Conservation (phyloP, 2,797 vertebrate genomes). For the Oryzias sinensis region DNA sequence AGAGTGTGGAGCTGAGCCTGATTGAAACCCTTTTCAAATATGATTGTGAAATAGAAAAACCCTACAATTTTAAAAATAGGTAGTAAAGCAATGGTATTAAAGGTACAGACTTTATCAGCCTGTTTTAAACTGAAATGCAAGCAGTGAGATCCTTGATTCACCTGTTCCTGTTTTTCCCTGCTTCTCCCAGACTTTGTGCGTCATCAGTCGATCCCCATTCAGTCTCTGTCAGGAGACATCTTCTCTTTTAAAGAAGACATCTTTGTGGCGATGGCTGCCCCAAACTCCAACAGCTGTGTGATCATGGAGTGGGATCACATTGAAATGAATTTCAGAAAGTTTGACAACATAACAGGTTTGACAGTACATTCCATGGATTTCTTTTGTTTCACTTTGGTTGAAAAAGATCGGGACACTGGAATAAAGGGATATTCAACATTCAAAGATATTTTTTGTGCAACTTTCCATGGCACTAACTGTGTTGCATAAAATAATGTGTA, state of each 20-base stretch:
- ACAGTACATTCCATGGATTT: neutral
- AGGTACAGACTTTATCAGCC: too few species aligned
- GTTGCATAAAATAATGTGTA: too few species aligned
- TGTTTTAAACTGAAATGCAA: slow-evolving; percentile 8
- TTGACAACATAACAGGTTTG: slow-evolving; percentile 96
- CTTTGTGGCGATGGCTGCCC: slow-evolving; percentile 91
- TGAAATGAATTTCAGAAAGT: slow-evolving; percentile 95
- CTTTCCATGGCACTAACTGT: too few species aligned
- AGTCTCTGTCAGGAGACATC: slow-evolving; percentile 93
- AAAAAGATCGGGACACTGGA: too few species aligned
- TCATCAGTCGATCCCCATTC: slow-evolving; percentile 91
- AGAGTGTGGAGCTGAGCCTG: too few species aligned
- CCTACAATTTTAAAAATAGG: neutral
- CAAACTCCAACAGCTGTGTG: slow-evolving; percentile 95
- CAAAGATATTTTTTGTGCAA: too few species aligned
- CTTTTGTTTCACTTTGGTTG: too few species aligned
- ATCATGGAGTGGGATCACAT: slow-evolving; percentile 98
- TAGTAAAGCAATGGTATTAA: too few species aligned
- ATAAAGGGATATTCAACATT: too few species aligned
- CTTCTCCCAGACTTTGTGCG: slow-evolving; percentile 87
- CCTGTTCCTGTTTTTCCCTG: slow-evolving; percentile 21
- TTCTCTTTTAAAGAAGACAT: slow-evolving; percentile 95
- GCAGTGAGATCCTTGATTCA: slow-evolving; percentile 7
- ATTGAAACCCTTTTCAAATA: too few species aligned
- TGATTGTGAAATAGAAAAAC: too few species aligned